Conservation (phyloP, 2,113 vertebrate species). For the Sitta europaea region DNA sequence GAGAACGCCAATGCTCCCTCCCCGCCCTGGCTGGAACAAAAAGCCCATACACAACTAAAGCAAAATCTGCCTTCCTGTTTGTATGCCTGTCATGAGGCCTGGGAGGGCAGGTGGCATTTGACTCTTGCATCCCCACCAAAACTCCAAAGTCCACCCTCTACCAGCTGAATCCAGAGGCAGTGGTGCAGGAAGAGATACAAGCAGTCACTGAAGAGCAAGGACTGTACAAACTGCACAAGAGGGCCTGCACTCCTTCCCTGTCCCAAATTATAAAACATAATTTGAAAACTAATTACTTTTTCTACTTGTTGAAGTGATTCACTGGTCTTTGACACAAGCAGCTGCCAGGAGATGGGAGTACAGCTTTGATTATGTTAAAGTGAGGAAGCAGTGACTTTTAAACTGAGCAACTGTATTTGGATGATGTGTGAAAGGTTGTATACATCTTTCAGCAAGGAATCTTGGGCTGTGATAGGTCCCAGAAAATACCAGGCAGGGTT, state of each 20-base stretch:
- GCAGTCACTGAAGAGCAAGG: accelerated
- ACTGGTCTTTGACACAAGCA: neutral
- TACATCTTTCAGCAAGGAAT: neutral
- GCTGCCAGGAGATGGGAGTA: neutral
- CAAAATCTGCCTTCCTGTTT: neutral
- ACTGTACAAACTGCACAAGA: accelerated
- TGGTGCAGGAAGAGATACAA: neutral
- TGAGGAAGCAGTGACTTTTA: neutral
- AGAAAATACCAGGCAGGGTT: neutral
- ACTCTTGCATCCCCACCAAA: neutral
- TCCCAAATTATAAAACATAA: accelerated
- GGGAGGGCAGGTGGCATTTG: neutral
- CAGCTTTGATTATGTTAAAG: neutral
- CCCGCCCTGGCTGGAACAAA: neutral
- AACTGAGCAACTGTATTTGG: neutral
- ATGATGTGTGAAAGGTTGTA: neutral
- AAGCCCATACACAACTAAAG: neutral
- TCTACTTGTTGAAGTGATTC: neutral
- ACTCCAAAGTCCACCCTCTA: neutral
- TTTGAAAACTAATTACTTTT: neutral
- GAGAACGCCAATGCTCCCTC: neutral
- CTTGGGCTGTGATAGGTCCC: neutral
- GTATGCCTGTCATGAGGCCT: neutral
- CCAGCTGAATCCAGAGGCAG: neutral
- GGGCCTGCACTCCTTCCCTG: neutral